These are phyloP conservation scores for Aptenodytes patagonicus DNA, from an alignment of 2,113 vertebrate genomes.

Conservation along the genomic window DNA sequence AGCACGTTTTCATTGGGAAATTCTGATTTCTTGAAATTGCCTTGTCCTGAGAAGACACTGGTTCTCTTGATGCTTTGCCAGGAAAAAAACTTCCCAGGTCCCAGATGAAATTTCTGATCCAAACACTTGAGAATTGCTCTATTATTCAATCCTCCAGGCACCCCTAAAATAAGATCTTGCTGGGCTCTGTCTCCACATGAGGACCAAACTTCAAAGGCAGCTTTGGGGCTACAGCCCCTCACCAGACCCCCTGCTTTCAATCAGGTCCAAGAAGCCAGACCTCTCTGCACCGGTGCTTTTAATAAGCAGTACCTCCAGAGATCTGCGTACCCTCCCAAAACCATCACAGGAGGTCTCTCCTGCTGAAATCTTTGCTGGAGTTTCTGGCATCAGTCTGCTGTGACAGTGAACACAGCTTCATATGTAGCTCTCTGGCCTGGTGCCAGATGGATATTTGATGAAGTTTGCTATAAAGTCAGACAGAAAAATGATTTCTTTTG, in stretches of 20 bases:
- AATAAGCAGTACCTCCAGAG: background rate
- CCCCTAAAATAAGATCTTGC: background rate
- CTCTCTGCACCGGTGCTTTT: background rate
- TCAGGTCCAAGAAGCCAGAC: background rate
- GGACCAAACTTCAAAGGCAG: background rate
- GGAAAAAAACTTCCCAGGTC: slow-evolving; percentile 4
- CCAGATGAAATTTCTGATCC: background rate
- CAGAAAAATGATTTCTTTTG: background rate
- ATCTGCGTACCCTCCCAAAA: background rate
- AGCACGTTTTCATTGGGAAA: background rate
- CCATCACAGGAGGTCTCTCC: background rate
- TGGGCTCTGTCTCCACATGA: background rate
- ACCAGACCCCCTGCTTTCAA: background rate
- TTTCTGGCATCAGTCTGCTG: background rate
- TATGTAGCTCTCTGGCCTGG: background rate
- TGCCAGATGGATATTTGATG: background rate
- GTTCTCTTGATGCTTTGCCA: slow-evolving; percentile 29
- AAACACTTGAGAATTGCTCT: background rate
- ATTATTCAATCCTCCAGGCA: slow-evolving; percentile 3
- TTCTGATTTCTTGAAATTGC: background rate
- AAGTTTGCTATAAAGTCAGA: background rate
- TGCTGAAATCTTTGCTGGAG: background rate
- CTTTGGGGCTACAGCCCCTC: background rate
- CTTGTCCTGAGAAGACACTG: background rate
- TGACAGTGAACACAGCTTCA: background rate